A percentile compares a stretch with the other conserved stretches of the same genome.
phyloP scores from a whole-genome alignment of 1,140 invertebrate species.

The Paralvinella palmiformis region DNA sequence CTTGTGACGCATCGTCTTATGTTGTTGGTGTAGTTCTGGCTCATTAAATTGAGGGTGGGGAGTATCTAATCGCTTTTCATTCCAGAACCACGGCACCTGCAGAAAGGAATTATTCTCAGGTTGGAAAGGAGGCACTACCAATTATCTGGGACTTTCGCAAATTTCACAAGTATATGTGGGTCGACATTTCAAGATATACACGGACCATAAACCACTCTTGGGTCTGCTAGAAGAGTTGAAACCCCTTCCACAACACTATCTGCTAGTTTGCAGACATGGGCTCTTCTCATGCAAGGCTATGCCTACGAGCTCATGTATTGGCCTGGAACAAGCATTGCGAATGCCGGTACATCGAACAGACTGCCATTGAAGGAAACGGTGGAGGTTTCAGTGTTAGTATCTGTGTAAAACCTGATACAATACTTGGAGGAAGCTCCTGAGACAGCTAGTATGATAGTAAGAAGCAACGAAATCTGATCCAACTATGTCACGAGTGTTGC shows the following conservation, averaged over 20 bases:
- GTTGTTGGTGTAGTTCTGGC: constrained; percentile 51
- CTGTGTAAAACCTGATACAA: constrained; percentile 2
- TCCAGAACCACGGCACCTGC: constrained; percentile 45
- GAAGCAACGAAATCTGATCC: constrained; percentile 10
- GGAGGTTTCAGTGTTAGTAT: constrained; percentile 4
- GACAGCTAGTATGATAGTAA: background rate
- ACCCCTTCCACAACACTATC: constrained; percentile 35
- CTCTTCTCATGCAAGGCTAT: constrained; percentile 20
- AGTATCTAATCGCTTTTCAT: constrained; percentile 44
- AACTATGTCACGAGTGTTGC: background rate
- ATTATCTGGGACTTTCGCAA: constrained; percentile 48
- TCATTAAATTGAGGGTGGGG: constrained; percentile 41
- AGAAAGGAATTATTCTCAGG: constrained; percentile 54
- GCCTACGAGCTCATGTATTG: constrained; percentile 21
- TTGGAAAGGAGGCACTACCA: constrained; percentile 53
- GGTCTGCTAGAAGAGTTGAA: constrained; percentile 35
- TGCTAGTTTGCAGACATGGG: constrained; percentile 24
- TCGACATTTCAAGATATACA: constrained; percentile 43
- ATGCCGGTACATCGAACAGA: constrained; percentile 8
- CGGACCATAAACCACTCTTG: constrained; percentile 49
- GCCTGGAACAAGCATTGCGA: background rate
- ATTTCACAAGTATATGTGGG: constrained; percentile 52
- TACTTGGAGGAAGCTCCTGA: background rate
- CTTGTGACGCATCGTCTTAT: constrained; percentile 50
- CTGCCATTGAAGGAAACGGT: constrained; percentile 4